Evolutionary conservation across 1,140 invertebrate genomes (phyloP), one percentile per base, ranked within the genome.

Genomic region (Eupristina koningsbergeri): DNA sequence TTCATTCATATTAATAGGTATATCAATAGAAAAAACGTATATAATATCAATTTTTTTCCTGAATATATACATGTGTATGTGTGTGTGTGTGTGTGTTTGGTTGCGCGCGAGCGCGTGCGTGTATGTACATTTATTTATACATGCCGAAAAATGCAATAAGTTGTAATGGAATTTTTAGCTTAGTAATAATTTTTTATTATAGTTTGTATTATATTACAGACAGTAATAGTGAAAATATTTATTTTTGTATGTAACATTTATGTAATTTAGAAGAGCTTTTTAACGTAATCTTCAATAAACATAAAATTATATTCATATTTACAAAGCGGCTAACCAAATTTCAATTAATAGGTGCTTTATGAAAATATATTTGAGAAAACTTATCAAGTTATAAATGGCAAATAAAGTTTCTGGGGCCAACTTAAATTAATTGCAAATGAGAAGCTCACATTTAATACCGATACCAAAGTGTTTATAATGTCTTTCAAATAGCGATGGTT

Each of bases 371-470:
- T 13, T 6, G 0, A 6, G 53, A 58, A 58, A 26, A 22, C 3
- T 58, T 58, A 22, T 58, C 53, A 58, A 13, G 22, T 58, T 58
- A 3, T 58, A 26, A 58, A 58, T 73, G 41, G 19, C 3, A 39
- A 73, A 45, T 76, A 36, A 76, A 53, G 34, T 17, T 53, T n/a
- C 17, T 34, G 22, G 45, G 26, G 8, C 47, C 26, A 36, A 76
- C 19, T 53, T 53, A 76, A 76, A 76, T 34, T 53, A 76, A 76
- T 34, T 0, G 74, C 50, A 76, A 53, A 53, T 26, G 45, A 76
- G 15, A 50, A 53, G 22, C 64, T 29, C 36, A 29, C n/a, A 22
- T 53, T 67, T 76, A 36, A 76, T n/a, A 7, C 3, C 36, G n/a
- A 36, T 67, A 36, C 13, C 11, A 67, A 36, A 67, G 64, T 67